These are phyloP conservation scores for Laticauda colubrina DNA, from an alignment of 2,113 vertebrate genomes.

Conservation along the genomic window DNA sequence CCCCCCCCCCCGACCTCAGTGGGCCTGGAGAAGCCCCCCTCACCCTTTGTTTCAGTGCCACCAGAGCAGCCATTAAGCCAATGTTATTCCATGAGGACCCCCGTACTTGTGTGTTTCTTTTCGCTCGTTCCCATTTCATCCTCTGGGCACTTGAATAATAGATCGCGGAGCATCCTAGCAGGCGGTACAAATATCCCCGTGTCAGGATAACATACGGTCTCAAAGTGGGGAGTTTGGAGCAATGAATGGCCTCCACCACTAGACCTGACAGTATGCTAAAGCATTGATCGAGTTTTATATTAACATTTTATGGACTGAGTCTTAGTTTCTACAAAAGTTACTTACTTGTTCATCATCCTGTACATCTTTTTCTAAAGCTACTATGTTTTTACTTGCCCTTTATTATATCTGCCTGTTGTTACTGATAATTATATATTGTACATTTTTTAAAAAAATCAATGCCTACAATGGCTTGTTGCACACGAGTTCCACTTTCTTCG, in stretches of 20 bases:
- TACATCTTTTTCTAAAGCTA: neutral
- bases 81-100: neutral
- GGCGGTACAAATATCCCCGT: fast-evolving
- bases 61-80: neutral
- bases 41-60: neutral
- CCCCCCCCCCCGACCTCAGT: neutral
- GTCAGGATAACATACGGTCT: neutral
- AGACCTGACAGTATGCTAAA: neutral
- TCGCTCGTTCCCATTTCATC: neutral
- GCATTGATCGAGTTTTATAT: neutral
- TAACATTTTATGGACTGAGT: neutral
- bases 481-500: neutral
- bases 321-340: neutral
- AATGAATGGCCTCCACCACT: neutral
- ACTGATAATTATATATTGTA: neutral
- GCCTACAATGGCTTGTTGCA: neutral
- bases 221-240: neutral
- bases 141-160: neutral
- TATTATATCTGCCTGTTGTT: neutral
- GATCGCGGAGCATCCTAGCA: neutral
- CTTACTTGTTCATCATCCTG: neutral
- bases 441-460: neutral
- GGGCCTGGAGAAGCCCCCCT: neutral
- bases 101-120: neutral
- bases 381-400: neutral